Percentiles rank a stretch among this genome's conserved stretches.
These are phyloP conservation scores for Galerucella nymphaeae DNA, from an alignment of 2,888 invertebrate genomes.

Conservation along the genomic window DNA sequence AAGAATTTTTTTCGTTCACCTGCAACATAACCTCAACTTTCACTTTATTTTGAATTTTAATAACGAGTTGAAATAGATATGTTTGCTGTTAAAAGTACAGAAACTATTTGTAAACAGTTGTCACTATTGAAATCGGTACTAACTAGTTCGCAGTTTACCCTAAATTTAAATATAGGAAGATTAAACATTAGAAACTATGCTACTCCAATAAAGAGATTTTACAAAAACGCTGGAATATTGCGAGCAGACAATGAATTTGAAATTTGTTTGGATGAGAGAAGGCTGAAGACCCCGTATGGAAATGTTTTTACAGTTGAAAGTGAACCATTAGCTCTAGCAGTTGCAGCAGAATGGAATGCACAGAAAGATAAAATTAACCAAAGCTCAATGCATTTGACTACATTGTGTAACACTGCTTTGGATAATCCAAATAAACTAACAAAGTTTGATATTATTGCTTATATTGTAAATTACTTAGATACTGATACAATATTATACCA, in stretches of 20 bases:
- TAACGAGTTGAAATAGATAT: neutral
- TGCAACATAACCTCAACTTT: neutral
- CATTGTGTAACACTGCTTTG: constrained; percentile 87
- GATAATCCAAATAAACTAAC: constrained; percentile 91
- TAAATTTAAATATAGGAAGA: neutral
- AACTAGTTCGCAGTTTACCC: neutral
- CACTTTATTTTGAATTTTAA: neutral
- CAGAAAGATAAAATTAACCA: constrained; percentile 82
- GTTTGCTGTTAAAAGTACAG: neutral
- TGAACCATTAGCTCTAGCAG: constrained; percentile 90
- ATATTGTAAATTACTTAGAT: constrained; percentile 82
- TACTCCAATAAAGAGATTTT: constrained; percentile 49
- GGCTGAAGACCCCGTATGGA: constrained; percentile 91
- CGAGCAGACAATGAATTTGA: constrained; percentile 71
- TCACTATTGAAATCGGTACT: neutral
- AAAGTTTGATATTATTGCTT: constrained; percentile 79
- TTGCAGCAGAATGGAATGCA: constrained; percentile 94
- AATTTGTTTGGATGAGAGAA: constrained; percentile 87
- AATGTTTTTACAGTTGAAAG: constrained; percentile 79
- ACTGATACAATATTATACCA: constrained; percentile 87
- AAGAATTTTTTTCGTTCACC: neutral
- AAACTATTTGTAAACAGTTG: neutral
- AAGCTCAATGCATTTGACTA: constrained; percentile 91
- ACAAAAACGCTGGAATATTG: constrained; percentile 51
- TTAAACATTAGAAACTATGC: constrained; percentile 27